A percentile compares a stretch with the other conserved stretches of the same genome.
phyloP scores from a whole-genome alignment of 2,113 vertebrate genomes.

The Cacatua alba region DNA sequence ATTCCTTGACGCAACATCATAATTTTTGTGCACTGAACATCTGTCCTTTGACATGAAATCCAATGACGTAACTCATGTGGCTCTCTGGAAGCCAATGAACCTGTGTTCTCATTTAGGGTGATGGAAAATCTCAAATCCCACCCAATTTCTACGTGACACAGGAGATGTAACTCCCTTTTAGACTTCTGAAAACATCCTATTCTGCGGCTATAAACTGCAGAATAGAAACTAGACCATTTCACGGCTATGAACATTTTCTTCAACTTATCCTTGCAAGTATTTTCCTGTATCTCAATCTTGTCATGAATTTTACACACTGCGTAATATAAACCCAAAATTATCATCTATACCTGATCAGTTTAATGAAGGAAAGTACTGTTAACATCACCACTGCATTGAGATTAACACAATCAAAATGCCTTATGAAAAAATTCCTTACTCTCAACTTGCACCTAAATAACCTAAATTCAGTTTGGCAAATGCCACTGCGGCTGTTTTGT shows the following conservation, averaged over 20 bases:
- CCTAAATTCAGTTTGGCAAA: neutral
- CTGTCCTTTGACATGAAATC: neutral
- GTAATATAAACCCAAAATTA: neutral
- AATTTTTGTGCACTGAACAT: neutral
- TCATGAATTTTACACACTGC: too few relatives aligned
- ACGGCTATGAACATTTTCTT: neutral
- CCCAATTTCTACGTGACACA: neutral
- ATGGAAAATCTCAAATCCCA: neutral
- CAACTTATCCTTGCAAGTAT: neutral
- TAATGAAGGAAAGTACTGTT: neutral
- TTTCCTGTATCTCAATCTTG: neutral
- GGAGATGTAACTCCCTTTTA: neutral
- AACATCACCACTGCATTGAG: neutral
- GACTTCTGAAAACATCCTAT: neutral
- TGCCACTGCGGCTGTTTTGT: neutral
- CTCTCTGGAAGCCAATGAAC: neutral
- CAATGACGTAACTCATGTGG: rapidly evolving
- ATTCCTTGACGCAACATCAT: neutral
- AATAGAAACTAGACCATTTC: neutral
- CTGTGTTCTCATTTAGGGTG: neutral
- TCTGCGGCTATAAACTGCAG: neutral
- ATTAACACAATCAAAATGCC: neutral
- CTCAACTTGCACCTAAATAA: neutral
- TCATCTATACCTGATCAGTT: neutral
- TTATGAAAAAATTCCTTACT: neutral